Evolutionary conservation across 2,888 invertebrate species (phyloP), one percentile per base, ranked within the genome.

Genomic region (Apomyelois bistriatella): DNA sequence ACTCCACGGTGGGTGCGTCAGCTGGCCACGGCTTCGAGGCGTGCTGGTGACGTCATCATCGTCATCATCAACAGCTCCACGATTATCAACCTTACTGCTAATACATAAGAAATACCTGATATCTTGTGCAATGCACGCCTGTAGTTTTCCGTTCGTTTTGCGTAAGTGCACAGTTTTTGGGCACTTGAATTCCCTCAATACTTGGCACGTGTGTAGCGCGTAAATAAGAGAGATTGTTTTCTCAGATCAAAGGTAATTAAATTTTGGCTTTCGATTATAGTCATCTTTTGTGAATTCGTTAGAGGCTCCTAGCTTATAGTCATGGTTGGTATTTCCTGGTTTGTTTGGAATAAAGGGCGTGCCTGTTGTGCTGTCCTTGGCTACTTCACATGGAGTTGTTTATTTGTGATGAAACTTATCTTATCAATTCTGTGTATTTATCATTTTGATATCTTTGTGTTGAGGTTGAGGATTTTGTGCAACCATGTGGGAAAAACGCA

Each of bases 81-180:
- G 22, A 72, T 50, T 60, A 52, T 51, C 60, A 40, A 61, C 67
- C 60, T 56, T 70, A 67, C 55, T 28, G 12, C 54, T 4, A 12
- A 28, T 52, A 48, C 53, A 60, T 66, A 71, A 62, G 61, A 54
- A 16, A 48, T 35, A 48, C 48, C 35, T 28, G 10, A 52, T 22
- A 8, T 42, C 50, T 60, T 64, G 62, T 64, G 61, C 63, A 67
- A 60, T 53, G 38, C 47, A 49, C 40, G 43, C 36, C 54, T 59
- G 80, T 81, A 83, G 70, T 83, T 84, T 84, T 84, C 84, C 84
- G 74, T 70, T 81, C 71, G 56, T 59, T 76, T 76, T 74, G 73
- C 76, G 76, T 71, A 76, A 77, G 54, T 55, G 55, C 52, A 51
- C 46, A 53, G 49, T 50, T 50, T 50, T 52, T 49, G 15, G 49